Base-by-base conservation (phyloP, 2,888 invertebrate species). In the Tenthredo mesomela region DNA sequence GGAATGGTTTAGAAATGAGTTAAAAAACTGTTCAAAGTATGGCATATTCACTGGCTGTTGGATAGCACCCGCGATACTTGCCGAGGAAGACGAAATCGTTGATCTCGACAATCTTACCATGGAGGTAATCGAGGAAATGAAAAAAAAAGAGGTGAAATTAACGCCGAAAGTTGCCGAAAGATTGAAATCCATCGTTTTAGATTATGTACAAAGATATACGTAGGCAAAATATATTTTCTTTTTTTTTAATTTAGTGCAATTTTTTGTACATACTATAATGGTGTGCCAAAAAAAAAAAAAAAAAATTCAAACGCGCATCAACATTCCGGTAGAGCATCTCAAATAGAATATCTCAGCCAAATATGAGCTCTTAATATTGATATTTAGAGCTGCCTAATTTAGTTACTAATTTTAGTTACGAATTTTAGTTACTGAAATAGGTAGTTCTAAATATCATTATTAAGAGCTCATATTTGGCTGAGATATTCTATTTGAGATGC, bases 1-100 rank as follows among this genome's bases (percentile, higher is more conserved):
- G n/a, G 89, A 89, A 0, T 90, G 90, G 91, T 88, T 91, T 40
- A 85, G 84, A 15, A 73, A 29, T 0, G 89, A 91, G 85, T 73
- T 91, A 6, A 82, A 85, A 37, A 87, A 87, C 47, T 87, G 87
- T 71, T 88, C 90, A 0, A n/a, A 88, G n/a, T 89, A 88, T 61
- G 91, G 91, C 0, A 67, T 91, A 18, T 84, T 89, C 10, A 88
- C 87, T 6, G 87, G 89, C n/a, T 86, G 89, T 2, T 88, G 89
- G 88, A 87, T 90, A 1, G 84, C 90, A 0, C 88, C 89, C 21
- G 90, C 88, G 1, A 82, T 87, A n/a, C 87, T 87, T n/a, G 87
- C 86, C 29, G 87, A 87, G 12, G 86, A 86, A 1, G 84, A 80
- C 1, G 86, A 88, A 9, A 40, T 83, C 2, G 43, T 87, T 0